phyloP scores from a whole-genome alignment of 2,113 vertebrate genomes.

The Blennius ocellaris region DNA sequence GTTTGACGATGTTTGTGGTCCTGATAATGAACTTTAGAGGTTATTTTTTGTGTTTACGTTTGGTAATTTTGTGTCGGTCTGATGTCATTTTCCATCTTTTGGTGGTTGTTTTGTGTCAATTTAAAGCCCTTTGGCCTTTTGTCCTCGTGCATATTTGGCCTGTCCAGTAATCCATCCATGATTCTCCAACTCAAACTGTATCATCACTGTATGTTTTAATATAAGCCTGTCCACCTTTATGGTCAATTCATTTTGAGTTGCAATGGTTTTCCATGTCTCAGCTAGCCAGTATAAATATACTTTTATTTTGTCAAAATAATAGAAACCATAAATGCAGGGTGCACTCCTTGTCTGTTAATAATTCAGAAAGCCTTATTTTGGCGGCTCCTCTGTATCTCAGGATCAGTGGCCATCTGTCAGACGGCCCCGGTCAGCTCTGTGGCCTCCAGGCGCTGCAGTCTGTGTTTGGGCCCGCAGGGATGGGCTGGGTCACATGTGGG shows the following conservation, averaged over 20 bases:
- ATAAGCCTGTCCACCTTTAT: no score
- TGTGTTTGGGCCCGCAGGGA: slow-evolving; percentile 29
- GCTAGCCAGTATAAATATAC: background rate
- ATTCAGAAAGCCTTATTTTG: slow-evolving; percentile 53
- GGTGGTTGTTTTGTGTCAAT: no score
- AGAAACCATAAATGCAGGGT: background rate
- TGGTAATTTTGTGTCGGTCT: no score
- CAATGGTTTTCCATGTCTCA: background rate
- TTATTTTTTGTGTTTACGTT: no score
- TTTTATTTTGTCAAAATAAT: background rate
- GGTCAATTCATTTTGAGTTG: background rate
- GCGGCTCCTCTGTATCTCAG: slow-evolving; percentile 36
- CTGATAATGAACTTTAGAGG: no score
- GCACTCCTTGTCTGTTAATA: slow-evolving; percentile 47
- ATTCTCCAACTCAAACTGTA: no score
- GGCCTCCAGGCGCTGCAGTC: slow-evolving; percentile 37
- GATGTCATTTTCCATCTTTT: no score
- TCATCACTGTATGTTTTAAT: no score
- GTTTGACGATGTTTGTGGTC: no score
- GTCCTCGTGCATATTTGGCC: no score
- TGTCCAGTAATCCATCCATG: no score
- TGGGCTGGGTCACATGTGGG: slow-evolving; percentile 37
- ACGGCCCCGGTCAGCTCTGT: slow-evolving; percentile 17
- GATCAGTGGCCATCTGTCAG: slow-evolving; percentile 79
- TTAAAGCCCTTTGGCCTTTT: no score